Evolutionary conservation across 1,140 invertebrate species (phyloP), one percentile per base, ranked within the genome.

Genomic region (Chironomus tepperi): DNA sequence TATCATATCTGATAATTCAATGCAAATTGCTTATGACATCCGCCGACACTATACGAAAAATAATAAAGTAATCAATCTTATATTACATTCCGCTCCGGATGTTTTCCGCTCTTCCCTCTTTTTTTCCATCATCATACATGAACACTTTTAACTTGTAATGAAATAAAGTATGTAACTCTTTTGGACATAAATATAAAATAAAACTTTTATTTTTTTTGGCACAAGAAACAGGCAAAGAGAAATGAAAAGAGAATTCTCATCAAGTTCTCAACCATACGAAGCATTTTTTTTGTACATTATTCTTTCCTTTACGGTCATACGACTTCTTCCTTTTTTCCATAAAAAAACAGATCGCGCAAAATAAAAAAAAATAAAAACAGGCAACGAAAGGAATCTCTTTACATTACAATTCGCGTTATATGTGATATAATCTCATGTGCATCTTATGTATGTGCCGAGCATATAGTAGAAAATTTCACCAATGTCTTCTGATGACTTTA

Each of bases 401-500:
- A n/a, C 47, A 57, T 57, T 57, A 15, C 47, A 57, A 12, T n/a
- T n/a, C 12, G 47, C 47, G n/a, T 57, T 57, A n/a, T 57, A n/a
- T 57, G 12, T 57, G 47, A 57, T 57, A 57, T 57, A 57, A 57
- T 57, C 47, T 57, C n/a, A 34, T 34, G 24, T 34, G 24, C 24
- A 34, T 5, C 47, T 1, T n/a, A 57, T 57, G n/a, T 15, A 57
- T 34, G 24, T 34, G 24, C 24, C 24, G 24, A 57, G 47, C n/a
- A 47, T 47, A 15, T 47, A 57, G 12, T n/a, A 57, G 47, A 57
- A 57, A 34, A 57, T 57, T 57, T 57, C 47, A n/a, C 47, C n/a
- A n/a, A 57, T 57, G 47, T n/a, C 47, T 57, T 57, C 47, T 57
- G 47, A 57, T 57, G 47, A 57, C 47, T 57, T 57, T 57, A 57